Evolutionary conservation across 1,140 invertebrate genomes (phyloP).

Genomic region (Lethrus apterus): DNA sequence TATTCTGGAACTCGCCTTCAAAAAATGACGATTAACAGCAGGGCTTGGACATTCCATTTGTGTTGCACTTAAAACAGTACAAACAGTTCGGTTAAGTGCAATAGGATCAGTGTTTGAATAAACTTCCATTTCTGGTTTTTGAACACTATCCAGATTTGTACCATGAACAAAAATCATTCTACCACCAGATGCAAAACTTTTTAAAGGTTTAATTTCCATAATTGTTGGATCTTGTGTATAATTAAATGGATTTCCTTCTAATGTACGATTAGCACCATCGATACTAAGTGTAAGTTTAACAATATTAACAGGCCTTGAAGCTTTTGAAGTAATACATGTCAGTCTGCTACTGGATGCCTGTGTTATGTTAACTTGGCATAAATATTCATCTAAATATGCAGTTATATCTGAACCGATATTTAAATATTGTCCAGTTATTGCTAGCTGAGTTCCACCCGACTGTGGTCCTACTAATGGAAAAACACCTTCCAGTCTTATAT

Average conservation of each 20-base stretch:
- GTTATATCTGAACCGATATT: constrained; percentile 88
- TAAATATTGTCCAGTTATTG: constrained; percentile 82
- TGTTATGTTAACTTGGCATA: constrained; percentile 80
- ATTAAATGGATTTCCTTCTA: constrained; percentile 66
- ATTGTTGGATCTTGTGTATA: constrained; percentile 92
- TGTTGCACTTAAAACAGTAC: constrained; percentile 76
- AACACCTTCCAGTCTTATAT: constrained; percentile 71
- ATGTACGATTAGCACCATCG: constrained; percentile 72
- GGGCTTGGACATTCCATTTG: constrained; percentile 95
- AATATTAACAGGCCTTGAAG: constrained; percentile 51
- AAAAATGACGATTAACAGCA: constrained; percentile 54
- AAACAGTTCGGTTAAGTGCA: constrained; percentile 73
- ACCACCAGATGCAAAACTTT: constrained; percentile 86
- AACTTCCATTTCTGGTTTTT: constrained; percentile 82
- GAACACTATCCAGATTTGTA: constrained; percentile 83
- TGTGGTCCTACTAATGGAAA: constrained; percentile 82
- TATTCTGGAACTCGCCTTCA: constrained; percentile 22
- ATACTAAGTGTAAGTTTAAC: constrained; percentile 66
- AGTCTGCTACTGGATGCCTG: constrained; percentile 83
- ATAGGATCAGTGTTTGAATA: constrained; percentile 61
- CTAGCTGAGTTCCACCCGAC: constrained; percentile 88
- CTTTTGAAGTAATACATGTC: constrained; percentile 77
- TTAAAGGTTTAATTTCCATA: constrained; percentile 82
- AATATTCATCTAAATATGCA: constrained; percentile 80
- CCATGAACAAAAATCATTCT: constrained; percentile 89